Conservation (phyloP, 2,797 vertebrate genomes). For the Phrynocephalus guinanensis region DNA sequence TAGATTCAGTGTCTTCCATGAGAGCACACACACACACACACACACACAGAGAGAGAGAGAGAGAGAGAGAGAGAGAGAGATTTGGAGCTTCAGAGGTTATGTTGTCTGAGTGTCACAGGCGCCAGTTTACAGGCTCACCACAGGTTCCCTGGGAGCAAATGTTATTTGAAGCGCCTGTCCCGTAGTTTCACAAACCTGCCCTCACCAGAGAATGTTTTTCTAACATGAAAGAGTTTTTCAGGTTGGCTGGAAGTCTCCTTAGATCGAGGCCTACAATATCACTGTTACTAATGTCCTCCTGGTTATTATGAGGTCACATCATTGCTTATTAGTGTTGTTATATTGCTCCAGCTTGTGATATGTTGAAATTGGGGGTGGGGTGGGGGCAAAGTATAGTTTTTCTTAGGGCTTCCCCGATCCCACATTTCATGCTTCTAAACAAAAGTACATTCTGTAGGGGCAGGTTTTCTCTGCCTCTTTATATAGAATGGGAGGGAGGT, state of each 20-base stretch:
- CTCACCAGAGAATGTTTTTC: conserved; percentile 74
- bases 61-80: too few species aligned
- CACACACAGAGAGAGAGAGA: not conserved
- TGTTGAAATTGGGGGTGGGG: conserved; percentile 63
- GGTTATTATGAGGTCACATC: too few species aligned
- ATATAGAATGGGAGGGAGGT: not conserved
- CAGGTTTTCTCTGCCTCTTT: conserved; percentile 32
- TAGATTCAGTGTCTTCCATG: too few species aligned
- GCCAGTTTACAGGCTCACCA: conserved; percentile 60
- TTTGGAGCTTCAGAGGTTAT: conserved; percentile 39
- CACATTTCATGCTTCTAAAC: conserved; percentile 67
- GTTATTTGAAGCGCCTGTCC: conserved; percentile 77
- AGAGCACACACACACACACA: not conserved
- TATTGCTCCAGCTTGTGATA: conserved; percentile 40
- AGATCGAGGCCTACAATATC: conserved; percentile 64
- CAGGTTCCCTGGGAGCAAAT: conserved; percentile 66
- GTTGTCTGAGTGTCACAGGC: conserved; percentile 48
- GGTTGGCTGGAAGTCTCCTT: conserved; percentile 60
- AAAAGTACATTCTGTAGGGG: conserved; percentile 51
- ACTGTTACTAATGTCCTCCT: not conserved
- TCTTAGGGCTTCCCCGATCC: conserved; percentile 64
- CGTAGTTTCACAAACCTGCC: conserved; percentile 64
- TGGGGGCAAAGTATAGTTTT: conserved; percentile 60
- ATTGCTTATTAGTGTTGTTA: too few species aligned
- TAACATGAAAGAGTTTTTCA: conserved; percentile 67